Conservation (phyloP, 2,797 vertebrate genomes). For the Microhierax caerulescens region DNA sequence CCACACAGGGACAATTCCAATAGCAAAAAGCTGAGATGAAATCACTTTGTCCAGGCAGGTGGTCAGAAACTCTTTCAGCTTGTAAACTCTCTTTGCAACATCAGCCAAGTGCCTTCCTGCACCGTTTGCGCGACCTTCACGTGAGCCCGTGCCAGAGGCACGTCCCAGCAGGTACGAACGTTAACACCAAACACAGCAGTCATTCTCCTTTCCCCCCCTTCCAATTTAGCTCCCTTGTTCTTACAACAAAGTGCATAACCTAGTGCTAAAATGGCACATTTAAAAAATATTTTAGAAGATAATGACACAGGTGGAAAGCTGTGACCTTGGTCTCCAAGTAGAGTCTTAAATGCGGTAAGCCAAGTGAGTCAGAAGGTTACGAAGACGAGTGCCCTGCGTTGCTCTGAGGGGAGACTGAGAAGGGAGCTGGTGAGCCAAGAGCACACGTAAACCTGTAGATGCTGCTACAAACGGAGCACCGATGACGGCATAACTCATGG, state of each 20-base stretch:
- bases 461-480: not conserved
- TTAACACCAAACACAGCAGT: not conserved
- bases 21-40: not conserved
- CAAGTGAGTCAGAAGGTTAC: not conserved
- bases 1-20: not conserved
- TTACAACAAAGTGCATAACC: not conserved
- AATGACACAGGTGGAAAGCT: not conserved
- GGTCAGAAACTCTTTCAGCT: slow-evolving; percentile 6
- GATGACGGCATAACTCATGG: not conserved
- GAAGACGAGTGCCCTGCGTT: not conserved
- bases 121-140: not conserved
- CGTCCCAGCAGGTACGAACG: not conserved
- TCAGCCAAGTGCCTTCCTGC: not conserved
- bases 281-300: not conserved
- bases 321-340: not conserved
- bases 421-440: not conserved
- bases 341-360: not conserved
- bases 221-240: not conserved
- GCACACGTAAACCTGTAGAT: fast-evolving
- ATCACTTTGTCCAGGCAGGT: not conserved
- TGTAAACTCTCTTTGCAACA: not conserved
- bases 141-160: not conserved
- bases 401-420: not conserved
- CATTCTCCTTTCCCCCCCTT: not conserved
- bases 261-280: not conserved